Conservation (phyloP, 2,888 invertebrate species). For the Palloptera scutellata region DNA sequence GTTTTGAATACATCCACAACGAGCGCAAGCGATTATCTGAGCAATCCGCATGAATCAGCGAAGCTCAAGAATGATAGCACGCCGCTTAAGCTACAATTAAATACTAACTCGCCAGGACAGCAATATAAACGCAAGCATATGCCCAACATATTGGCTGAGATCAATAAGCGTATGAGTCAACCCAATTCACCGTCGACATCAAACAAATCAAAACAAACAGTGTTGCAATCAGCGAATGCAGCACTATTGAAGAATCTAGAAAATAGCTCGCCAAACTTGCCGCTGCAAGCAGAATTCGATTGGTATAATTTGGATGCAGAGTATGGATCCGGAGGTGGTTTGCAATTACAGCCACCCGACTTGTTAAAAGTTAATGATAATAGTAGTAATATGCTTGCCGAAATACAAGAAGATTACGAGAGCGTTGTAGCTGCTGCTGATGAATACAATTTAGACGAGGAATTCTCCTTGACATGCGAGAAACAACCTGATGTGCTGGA, state of each 20-base stretch:
- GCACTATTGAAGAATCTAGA: constrained; percentile 39
- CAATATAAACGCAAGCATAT: constrained; percentile 59
- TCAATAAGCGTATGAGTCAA: constrained; percentile 57
- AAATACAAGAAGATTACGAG: constrained; percentile 54
- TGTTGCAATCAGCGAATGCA: constrained; percentile 25
- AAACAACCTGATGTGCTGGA: constrained; percentile 28
- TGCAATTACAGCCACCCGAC: constrained; percentile 43
- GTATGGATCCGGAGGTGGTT: constrained; percentile 48
- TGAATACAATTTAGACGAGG: constrained; percentile 63
- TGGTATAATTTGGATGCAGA: constrained; percentile 64
- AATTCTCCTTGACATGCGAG: constrained; percentile 49
- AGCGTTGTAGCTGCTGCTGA: constrained; percentile 50
- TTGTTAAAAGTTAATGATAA: constrained; percentile 46
- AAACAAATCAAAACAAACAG: constrained; percentile 15
- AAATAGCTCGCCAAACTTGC: constrained; percentile 46
- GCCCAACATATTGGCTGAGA: constrained; percentile 60
- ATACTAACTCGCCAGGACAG: constrained; percentile 36
- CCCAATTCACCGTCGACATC: constrained; percentile 52
- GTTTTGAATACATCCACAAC: constrained; percentile 32
- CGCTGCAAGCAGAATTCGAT: constrained; percentile 63
- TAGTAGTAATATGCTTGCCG: constrained; percentile 44
- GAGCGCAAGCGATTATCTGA: constrained; percentile 27
- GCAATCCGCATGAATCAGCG: neutral
- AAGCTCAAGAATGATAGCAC: constrained; percentile 32
- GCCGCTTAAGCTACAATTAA: constrained; percentile 42